phyloP scores from a whole-genome alignment of 2,888 invertebrate genomes.

The Branchellion lobata region DNA sequence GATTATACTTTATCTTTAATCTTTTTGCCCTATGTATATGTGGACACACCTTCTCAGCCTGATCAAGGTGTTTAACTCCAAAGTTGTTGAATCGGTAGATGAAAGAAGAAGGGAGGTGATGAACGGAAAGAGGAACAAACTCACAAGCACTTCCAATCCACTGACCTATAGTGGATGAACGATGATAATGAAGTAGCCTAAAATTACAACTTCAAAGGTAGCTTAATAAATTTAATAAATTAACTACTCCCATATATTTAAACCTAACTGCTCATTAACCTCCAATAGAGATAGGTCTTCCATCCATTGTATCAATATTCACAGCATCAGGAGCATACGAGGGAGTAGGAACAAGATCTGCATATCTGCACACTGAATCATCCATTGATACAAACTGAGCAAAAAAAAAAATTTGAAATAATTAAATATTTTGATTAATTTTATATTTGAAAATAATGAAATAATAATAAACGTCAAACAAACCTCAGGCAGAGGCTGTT shows the following conservation, averaged over 20 bases:
- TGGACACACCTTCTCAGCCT: slow-evolving; percentile 36
- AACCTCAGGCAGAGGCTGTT: slow-evolving; percentile 70
- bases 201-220: background rate
- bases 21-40: background rate
- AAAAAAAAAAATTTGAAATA: too few relatives aligned
- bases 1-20: too few relatives aligned
- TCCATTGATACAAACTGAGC: slow-evolving; percentile 61
- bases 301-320: slow-evolving; percentile 64
- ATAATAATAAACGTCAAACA: slow-evolving; percentile 33
- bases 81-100: slow-evolving; percentile 26
- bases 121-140: slow-evolving; percentile 70
- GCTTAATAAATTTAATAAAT: slow-evolving; percentile 5
- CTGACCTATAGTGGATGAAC: slow-evolving; percentile 60
- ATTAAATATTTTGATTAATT: background rate
- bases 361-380: slow-evolving; percentile 53
- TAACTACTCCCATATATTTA: background rate
- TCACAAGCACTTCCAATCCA: slow-evolving; percentile 70
- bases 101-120: slow-evolving; percentile 62
- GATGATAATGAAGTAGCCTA: background rate
- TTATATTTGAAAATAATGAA: background rate
- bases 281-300: slow-evolving; percentile 48
- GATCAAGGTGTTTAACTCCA: slow-evolving; percentile 27
- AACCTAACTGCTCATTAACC: slow-evolving; percentile 39
- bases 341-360: slow-evolving; percentile 53
- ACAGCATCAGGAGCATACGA: slow-evolving; percentile 68